A percentile compares a stretch with the other conserved stretches of the same genome.
Evolutionary conservation across 2,888 invertebrate genomes (phyloP).

Genomic region (Meiosimyza platycephala): DNA sequence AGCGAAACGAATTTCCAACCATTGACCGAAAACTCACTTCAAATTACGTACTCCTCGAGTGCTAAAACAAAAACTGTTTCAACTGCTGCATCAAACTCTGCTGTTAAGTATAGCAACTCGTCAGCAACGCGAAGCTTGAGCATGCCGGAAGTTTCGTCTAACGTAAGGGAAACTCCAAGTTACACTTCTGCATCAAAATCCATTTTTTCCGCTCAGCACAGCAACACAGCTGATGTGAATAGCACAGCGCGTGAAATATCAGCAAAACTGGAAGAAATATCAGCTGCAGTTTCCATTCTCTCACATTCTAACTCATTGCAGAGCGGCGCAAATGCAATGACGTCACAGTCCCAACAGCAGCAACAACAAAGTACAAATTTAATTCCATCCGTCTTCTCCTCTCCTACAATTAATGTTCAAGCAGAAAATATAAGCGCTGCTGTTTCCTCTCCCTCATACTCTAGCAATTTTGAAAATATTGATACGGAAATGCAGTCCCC

Average conservation of each 20-base stretch:
- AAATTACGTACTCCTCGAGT: too few relatives aligned
- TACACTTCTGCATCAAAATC: conserved; percentile 19
- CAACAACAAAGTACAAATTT: conserved; percentile 27
- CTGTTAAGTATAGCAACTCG: too few relatives aligned
- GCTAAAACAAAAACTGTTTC: too few relatives aligned
- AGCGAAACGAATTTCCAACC: too few relatives aligned
- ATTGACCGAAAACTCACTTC: too few relatives aligned
- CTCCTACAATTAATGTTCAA: background rate
- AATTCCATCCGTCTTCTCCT: background rate
- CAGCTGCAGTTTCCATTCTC: conserved; percentile 41
- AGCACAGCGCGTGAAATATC: conserved; percentile 43
- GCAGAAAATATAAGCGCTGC: background rate
- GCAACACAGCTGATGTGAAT: conserved; percentile 28
- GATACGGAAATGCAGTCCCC: conserved; percentile 45
- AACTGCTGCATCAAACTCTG: too few relatives aligned
- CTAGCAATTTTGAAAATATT: conserved; percentile 44
- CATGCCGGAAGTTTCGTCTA: too few relatives aligned
- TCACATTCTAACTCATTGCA: conserved; percentile 38
- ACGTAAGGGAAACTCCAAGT: background rate
- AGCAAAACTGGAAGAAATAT: conserved; percentile 45
- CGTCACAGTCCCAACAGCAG: background rate
- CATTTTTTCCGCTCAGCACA: conserved; percentile 34
- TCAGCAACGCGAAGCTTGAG: too few relatives aligned
- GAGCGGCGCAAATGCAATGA: background rate
- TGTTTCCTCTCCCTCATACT: conserved; percentile 36